These are phyloP conservation scores for Mesochorus sp. DNA, from an alignment of 2,888 invertebrate species.

Conservation along the genomic window DNA sequence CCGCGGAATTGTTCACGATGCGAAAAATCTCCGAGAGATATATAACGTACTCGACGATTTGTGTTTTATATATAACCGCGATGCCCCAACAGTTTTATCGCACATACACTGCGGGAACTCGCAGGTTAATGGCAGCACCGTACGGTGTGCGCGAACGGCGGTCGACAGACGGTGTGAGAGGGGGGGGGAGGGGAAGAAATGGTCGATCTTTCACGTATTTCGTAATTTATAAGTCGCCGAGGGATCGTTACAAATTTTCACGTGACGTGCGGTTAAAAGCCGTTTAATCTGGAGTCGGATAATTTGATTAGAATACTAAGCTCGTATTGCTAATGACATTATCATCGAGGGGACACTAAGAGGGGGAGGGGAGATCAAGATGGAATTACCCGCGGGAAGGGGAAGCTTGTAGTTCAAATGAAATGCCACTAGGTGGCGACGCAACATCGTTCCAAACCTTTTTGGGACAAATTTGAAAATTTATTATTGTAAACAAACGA, in stretches of 20 bases:
- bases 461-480: too few species aligned
- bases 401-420: neutral
- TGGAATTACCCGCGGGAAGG: neutral
- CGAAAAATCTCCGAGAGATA: constrained; percentile 20
- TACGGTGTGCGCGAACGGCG: neutral
- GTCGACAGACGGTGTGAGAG: neutral
- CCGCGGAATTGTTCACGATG: constrained; percentile 46
- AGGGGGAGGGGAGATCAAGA: constrained; percentile 1
- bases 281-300: constrained; percentile 17
- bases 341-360: neutral
- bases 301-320: constrained; percentile 52
- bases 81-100: neutral
- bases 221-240: neutral
- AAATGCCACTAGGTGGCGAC: neutral
- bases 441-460: too few species aligned
- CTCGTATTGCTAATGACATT: constrained; percentile 57
- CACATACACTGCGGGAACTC: constrained; percentile 21
- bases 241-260: neutral
- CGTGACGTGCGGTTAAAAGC: neutral
- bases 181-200: neutral
- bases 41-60: constrained; percentile 38
- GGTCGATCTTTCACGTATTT: constrained; percentile 12
- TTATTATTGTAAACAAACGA: too few species aligned
- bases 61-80: constrained; percentile 3
- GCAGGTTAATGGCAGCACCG: constrained; percentile 37